These are phyloP conservation scores for Molothrus ater DNA, from an alignment of 2,797 vertebrate species.

Conservation along the genomic window DNA sequence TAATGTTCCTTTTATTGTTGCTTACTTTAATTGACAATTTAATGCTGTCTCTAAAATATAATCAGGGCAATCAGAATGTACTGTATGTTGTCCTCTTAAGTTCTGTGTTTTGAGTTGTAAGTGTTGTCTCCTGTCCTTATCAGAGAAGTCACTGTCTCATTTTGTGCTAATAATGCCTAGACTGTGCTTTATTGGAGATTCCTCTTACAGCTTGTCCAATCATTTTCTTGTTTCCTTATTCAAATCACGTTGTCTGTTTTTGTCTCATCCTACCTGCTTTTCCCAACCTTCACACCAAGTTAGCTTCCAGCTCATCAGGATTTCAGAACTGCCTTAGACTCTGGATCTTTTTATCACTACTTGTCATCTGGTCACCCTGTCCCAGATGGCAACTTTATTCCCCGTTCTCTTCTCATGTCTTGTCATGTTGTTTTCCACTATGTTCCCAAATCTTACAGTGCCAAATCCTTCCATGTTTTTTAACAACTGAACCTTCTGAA, in stretches of 20 bases:
- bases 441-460: background rate
- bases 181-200: background rate
- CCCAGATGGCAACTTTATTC: background rate
- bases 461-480: constrained; percentile 28
- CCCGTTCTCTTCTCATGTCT: background rate
- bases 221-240: background rate
- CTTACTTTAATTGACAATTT: background rate
- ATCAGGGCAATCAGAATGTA: background rate
- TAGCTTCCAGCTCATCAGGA: background rate
- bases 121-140: background rate
- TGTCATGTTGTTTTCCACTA: background rate
- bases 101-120: background rate
- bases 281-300: background rate
- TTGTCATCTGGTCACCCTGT: background rate
- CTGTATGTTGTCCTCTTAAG: background rate
- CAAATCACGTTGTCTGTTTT: background rate
- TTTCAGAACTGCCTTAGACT: background rate
- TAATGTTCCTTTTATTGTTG: background rate
- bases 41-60: background rate
- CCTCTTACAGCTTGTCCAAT: background rate
- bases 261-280: background rate
- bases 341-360: background rate
- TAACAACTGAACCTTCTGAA: background rate
- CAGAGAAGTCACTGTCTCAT: background rate
- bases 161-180: background rate